A percentile compares a stretch with the other conserved stretches of the same genome.
Conservation (phyloP, 2,797 vertebrate species). For the Bovichtus diacanthus region DNA sequence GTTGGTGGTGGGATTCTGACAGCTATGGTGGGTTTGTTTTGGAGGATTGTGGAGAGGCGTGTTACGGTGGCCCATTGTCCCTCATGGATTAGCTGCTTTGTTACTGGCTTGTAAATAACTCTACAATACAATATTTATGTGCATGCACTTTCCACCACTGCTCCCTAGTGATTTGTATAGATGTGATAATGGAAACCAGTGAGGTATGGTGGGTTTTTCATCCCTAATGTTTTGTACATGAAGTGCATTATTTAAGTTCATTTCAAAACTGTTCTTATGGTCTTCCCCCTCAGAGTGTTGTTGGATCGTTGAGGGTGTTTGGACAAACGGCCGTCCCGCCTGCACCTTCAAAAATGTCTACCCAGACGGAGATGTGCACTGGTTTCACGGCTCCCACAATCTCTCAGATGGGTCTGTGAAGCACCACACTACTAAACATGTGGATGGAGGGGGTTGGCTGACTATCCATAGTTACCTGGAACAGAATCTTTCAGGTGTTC, state of each 20-base stretch:
- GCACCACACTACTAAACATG: background rate
- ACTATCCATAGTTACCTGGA: conserved; percentile 51
- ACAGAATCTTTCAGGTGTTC: accelerated
- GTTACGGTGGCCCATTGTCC: too few species aligned
- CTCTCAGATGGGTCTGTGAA: conserved; percentile 21
- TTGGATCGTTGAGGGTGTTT: accelerated
- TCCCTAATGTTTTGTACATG: background rate
- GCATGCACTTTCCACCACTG: background rate
- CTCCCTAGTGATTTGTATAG: background rate
- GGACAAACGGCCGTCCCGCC: accelerated
- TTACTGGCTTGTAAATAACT: too few species aligned
- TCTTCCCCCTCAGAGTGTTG: conserved; percentile 65
- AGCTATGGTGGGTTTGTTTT: too few species aligned
- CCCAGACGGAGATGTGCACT: conserved; percentile 73
- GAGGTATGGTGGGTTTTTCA: background rate
- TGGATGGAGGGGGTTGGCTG: conserved; percentile 46
- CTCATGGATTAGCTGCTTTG: too few species aligned
- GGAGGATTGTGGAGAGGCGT: too few species aligned
- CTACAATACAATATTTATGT: background rate
- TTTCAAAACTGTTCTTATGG: conserved; percentile 1
- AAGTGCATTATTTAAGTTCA: background rate
- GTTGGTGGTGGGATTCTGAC: too few species aligned
- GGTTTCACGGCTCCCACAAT: conserved; percentile 54
- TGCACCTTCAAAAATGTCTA: conserved; percentile 73
- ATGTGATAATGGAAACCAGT: background rate